Evolutionary conservation across 2,113 vertebrate species (phyloP), one percentile per base, ranked within the genome.

Genomic region (Acanthochromis polyacanthus): DNA sequence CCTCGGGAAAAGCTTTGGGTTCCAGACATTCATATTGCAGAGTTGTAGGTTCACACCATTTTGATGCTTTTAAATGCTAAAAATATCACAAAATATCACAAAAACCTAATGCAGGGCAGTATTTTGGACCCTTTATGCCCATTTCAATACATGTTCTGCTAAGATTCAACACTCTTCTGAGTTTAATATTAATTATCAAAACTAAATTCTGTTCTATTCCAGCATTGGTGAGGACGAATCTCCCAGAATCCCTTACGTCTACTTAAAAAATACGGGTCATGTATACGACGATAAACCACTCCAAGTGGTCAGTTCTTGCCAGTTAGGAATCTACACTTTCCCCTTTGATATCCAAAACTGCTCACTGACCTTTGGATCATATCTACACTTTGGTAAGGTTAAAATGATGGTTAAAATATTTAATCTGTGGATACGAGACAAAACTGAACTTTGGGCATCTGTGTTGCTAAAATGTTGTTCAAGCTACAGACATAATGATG

Each of bases 321-420:
- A 3, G 23, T 68, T 92, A 20, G 62, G 4, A 22, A 90, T 86
- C 68, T 89, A 81, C 55, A 82, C 22, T 16, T 92, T 92, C 10
- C 90, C 90, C 2, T 92, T 92, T 11, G 90, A 90, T 36, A 7
- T 86, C 66, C 90, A 92, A 22, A 83, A 83, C 71, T 92, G 88
- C 73, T 20, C 81, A 0, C 59, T 91, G 57, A 88, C 83, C 4
- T 86, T 90, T 60, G 87, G 83, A 52, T 30, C 90, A 16, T 90
- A 83, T 55, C 10, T 89, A 4, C 81, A 89, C 55, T 67, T 38
- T 32, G 62, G 90, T 91, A 48, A 76, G 56, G 5, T 4, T 12
- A 45, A 45, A 14, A 45, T 16, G 2, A 10, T 10, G 8, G 32
- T 10, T 36, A 36, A 9, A 36, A 9, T 36, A 36, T 36, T 8